phyloP scores from a whole-genome alignment of 2,888 invertebrate genomes.

The Drosophila picticornis region DNA sequence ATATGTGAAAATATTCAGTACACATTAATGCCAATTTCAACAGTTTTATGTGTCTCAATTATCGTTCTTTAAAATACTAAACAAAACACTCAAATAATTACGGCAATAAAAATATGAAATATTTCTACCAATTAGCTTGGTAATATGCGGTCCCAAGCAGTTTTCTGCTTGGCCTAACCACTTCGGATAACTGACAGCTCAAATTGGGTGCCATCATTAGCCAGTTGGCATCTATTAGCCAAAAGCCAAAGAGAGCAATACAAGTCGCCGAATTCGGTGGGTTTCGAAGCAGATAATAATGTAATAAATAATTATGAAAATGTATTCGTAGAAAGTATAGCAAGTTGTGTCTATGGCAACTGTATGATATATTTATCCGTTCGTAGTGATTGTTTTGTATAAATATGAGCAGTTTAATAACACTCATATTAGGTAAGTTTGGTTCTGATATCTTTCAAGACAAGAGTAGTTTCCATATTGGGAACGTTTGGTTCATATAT shows the following conservation, averaged over 20 bases:
- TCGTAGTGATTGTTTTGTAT: not conserved
- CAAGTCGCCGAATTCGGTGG: not conserved
- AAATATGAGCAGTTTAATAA: not conserved
- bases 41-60: conserved; percentile 69
- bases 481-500: too few species aligned
- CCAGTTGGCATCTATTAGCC: not conserved
- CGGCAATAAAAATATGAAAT: conserved; percentile 64
- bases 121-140: conserved; percentile 46
- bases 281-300: not conserved
- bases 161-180: not conserved
- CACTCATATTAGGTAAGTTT: not conserved
- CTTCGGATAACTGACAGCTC: not conserved
- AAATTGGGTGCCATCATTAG: conserved; percentile 26
- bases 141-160: conserved; percentile 33
- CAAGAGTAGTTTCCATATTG: too few species aligned
- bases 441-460: not conserved
- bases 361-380: not conserved
- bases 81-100: conserved; percentile 25
- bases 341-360: not conserved
- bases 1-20: conserved; percentile 31
- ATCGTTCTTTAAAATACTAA: conserved; percentile 53
- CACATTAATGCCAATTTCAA: conserved; percentile 50
- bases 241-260: not conserved
- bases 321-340: not conserved
- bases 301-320: not conserved